Percentiles rank a stretch among this genome's conserved stretches.
Conservation (phyloP, 2,113 vertebrate species). For the Dromiciops gliroides region DNA sequence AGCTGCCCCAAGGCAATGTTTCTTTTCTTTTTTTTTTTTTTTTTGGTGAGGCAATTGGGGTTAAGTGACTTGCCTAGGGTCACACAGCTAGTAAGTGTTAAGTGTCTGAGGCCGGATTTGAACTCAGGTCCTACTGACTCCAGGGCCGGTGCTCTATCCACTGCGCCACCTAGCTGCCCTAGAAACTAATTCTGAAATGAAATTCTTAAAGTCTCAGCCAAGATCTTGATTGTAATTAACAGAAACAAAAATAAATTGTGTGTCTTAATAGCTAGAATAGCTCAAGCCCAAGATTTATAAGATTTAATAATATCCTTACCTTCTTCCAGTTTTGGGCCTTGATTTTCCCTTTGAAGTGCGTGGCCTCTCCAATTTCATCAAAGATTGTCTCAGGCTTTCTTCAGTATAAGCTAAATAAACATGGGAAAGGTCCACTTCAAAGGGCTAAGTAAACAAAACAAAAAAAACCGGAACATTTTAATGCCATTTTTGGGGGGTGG, state of each 20-base stretch:
- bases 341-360: conserved; percentile 95
- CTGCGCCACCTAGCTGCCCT: too few relatives aligned
- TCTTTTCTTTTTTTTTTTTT: too few relatives aligned
- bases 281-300: background rate
- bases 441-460: conserved; percentile 85
- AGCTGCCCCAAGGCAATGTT: too few relatives aligned
- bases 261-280: background rate
- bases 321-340: conserved; percentile 94
- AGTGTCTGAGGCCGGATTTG: too few relatives aligned
- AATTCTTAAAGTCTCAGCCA: conserved; percentile 13
- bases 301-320: conserved; percentile 83
- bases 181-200: background rate
- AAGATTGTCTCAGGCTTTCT: conserved; percentile 95
- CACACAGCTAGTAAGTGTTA: too few relatives aligned
- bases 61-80: too few relatives aligned
- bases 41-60: too few relatives aligned
- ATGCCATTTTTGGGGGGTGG: too few relatives aligned
- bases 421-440: conserved; percentile 97
- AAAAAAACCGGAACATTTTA: conserved; percentile 25
- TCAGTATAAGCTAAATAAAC: conserved; percentile 98
- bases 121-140: too few relatives aligned
- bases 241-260: background rate
- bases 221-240: background rate
- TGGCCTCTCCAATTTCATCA: conserved; percentile 96
- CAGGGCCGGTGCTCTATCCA: too few relatives aligned